These are phyloP conservation scores for Drosophila repleta DNA, from an alignment of 1,140 invertebrate species.

Conservation along the genomic window DNA sequence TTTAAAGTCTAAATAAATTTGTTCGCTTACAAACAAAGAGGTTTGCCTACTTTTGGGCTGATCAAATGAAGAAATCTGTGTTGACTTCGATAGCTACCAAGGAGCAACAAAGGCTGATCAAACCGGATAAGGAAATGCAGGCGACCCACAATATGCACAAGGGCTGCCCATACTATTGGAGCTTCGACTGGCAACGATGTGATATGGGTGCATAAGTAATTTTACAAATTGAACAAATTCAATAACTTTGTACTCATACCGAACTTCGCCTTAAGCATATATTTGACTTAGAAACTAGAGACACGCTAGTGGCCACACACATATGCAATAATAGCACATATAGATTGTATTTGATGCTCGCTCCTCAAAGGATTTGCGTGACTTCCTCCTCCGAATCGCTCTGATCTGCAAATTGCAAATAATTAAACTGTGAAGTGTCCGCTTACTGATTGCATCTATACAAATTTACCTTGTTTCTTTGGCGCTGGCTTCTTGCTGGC, in stretches of 20 bases:
- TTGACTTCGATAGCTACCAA: too few relatives aligned
- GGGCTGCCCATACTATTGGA: too few relatives aligned
- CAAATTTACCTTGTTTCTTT: constrained; percentile 22
- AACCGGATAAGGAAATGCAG: too few relatives aligned
- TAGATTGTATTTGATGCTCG: background rate
- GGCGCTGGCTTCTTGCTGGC: constrained; percentile 28
- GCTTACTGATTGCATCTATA: background rate
- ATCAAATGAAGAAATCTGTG: too few relatives aligned
- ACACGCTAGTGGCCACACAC: background rate
- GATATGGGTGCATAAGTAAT: too few relatives aligned
- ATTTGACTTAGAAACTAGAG: background rate
- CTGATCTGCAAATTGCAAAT: constrained; percentile 43
- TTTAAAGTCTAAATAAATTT: too few relatives aligned
- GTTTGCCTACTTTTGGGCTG: background rate
- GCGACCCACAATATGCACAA: too few relatives aligned
- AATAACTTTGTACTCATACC: background rate
- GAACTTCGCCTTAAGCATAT: constrained; percentile 14
- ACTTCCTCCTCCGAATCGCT: constrained; percentile 68
- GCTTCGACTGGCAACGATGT: too few relatives aligned
- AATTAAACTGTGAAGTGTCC: background rate
- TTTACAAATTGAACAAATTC: background rate
- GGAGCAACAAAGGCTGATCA: too few relatives aligned
- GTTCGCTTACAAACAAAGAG: too few relatives aligned
- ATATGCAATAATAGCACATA: background rate
- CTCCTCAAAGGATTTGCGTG: constrained; percentile 45